A percentile compares a stretch with the other conserved stretches of the same genome.
These are phyloP conservation scores for Triplophysa rosa DNA, from an alignment of 2,113 vertebrate genomes.

Conservation along the genomic window DNA sequence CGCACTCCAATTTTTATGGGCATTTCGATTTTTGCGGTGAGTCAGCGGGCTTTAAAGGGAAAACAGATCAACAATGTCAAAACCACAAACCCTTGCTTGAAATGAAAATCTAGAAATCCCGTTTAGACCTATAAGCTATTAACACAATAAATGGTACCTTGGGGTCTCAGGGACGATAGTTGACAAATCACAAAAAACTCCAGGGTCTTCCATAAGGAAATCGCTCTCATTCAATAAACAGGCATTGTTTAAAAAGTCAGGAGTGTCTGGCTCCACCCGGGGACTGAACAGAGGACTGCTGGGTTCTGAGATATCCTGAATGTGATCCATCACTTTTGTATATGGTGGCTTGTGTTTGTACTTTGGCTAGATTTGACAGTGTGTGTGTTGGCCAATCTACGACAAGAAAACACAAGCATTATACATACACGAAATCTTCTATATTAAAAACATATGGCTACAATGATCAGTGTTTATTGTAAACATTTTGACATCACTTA, in stretches of 20 bases:
- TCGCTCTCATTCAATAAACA: constrained; percentile 61
- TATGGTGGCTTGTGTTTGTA: not conserved
- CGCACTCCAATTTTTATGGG: not conserved
- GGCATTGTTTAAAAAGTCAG: constrained; percentile 59
- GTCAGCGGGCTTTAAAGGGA: constrained; percentile 45
- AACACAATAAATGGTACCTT: constrained; percentile 59
- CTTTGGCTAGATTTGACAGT: not conserved
- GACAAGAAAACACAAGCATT: not conserved
- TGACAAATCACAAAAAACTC: not conserved
- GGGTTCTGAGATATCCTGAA: constrained; percentile 11
- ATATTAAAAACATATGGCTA: no score
- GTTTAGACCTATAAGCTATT: not conserved
- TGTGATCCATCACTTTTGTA: constrained; percentile 50
- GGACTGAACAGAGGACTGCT: constrained; percentile 40
- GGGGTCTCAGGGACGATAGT: constrained; percentile 71
- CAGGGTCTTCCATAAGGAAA: constrained; percentile 40
- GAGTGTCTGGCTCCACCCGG: constrained; percentile 57
- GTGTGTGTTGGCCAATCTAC: not conserved
- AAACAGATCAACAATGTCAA: not conserved
- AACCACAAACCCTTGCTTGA: not conserved
- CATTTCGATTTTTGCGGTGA: constrained; percentile 22
- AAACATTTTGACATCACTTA: no score
- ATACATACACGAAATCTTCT: not conserved
- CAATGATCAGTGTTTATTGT: no score
- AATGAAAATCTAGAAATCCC: no score